Evolutionary conservation across 64 coral and sea anemone genomes (phyloP), one percentile per base, ranked within the genome.

Genomic region (Actinia tenebrosa): DNA sequence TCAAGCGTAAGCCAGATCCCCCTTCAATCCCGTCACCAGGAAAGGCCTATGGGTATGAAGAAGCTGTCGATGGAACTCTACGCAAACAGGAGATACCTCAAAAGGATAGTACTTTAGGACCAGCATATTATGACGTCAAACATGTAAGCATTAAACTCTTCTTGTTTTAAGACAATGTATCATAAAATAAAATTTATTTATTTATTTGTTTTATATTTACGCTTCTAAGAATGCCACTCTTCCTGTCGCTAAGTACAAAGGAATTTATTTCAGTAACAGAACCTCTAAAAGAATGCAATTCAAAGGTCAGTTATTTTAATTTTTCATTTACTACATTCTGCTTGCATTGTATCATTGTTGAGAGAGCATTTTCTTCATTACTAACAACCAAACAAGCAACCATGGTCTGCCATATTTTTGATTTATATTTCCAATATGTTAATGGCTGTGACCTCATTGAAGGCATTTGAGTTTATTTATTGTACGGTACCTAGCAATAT

Each of bases 1-100:
- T 98, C 77, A 89, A 92, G 56, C 84, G 93, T 8, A 98, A 95
- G 22, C 80, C 88, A 50, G 96, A 98, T 22, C 96, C 96, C 10
- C 96, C 96, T 4, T 98, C 96, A 27, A 98, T 98, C 45, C 96
- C 96, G 47, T 98, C 94, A 86, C 96, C 96, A 92, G 96, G 96
- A 20, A 94, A 98, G 86, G 90, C 96, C 37, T 98, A 95, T 61
- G 96, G 96, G 0, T 98, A 92, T 88, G 96, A 98, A 86, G 96
- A 98, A 88, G 92, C 93, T 44, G 26, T 79, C 14, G 96, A 98
- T 93, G 96, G 96, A 16, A 88, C 87, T 30, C 79, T 98, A 7
- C 88, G 93, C 18, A 88, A 88, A 71, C 96, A 98, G 86, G 92
- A 92, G 25, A 88, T 98, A 53, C 96, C 96, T 3, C 77, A 86